Base-by-base conservation (phyloP, 2,797 vertebrate species). In the Kryptopterus vitreolus region DNA sequence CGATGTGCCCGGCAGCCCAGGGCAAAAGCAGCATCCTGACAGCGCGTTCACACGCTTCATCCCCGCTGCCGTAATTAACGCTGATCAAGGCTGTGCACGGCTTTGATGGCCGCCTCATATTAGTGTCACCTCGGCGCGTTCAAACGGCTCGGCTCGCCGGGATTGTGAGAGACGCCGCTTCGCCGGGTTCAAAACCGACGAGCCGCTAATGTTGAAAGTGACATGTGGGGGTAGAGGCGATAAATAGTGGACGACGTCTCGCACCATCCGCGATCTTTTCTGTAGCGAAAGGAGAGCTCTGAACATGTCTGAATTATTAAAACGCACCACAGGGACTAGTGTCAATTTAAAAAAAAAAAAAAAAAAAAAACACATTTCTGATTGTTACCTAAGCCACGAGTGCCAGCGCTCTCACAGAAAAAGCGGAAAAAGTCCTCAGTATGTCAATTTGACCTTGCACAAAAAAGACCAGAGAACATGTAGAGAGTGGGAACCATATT, bases 131-230 rank as follows among this genome's bases (percentile, higher is more conserved):
- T 82, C 73, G 81, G 74, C 81, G 80, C 38, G 81, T 85, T 88
- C 86, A 85, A 82, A 85, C 76, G 52, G 50, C 65, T 52, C 66
- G 35, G 83, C 77, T 81, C 55, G 77, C 59, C 38, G 59, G 50
- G 65, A 80, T 50, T 73, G 58, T 35, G 31, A 83, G 77, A 72
- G 48, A 75, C 55, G 68, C n/a, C 73, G 48, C 77, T 78, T 83
- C 82, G 85, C 88, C 82, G 79, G 85, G 83, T 88, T 93, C 89
- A 91, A 87, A 91, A 91, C 88, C 90, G 93, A 93, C 92, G 74
- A 80, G 70, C 52, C 59, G 77, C 57, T 85, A 91, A 76, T 77
- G 77, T 72, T 83, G 63, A 84, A 87, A 88, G 85, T 92, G 92
- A 91, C 90, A 88, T 87, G 88, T 90, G 88, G 91, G 89, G 91